A percentile compares a stretch with the other conserved stretches of the same genome.
phyloP scores from a whole-genome alignment of 2,113 vertebrate species.

The Todiramphus saurophagus region DNA sequence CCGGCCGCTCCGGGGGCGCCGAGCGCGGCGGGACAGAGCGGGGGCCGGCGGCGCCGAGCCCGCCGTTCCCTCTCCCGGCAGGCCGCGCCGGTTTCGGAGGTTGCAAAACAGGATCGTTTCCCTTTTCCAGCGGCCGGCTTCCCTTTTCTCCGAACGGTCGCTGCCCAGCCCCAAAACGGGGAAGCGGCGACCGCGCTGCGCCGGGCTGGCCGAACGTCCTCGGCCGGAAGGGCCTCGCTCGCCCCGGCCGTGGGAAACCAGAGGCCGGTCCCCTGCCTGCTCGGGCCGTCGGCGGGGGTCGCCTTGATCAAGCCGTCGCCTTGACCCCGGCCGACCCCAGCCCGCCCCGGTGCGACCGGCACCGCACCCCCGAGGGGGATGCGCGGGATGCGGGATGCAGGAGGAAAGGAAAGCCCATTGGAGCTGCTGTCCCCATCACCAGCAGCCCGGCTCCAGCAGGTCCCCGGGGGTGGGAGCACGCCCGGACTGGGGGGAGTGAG shows the following conservation, averaged over 20 bases:
- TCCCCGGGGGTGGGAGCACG: fast-evolving
- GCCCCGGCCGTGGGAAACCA: no score
- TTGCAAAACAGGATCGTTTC: neutral
- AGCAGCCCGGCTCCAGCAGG: neutral
- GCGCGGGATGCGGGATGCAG: neutral
- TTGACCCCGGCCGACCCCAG: neutral
- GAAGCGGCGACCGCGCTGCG: neutral
- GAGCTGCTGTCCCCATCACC: neutral
- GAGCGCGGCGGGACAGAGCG: neutral
- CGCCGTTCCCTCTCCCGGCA: no score
- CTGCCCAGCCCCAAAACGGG: neutral
- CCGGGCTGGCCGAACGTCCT: neutral
- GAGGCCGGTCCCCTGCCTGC: neutral
- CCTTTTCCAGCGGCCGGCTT: neutral
- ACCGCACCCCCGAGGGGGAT: neutral
- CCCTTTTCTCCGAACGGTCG: neutral
- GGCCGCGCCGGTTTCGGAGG: neutral
- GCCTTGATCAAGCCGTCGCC: no score
- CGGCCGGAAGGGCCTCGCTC: no score
- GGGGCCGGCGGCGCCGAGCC: neutral
- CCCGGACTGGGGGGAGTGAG: neutral
- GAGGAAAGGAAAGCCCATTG: neutral
- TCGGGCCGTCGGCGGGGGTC: neutral
- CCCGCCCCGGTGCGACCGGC: neutral
- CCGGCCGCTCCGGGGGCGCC: no score